phyloP scores from a whole-genome alignment of 1,140 invertebrate species.

The Zaprionus lachaisei region DNA sequence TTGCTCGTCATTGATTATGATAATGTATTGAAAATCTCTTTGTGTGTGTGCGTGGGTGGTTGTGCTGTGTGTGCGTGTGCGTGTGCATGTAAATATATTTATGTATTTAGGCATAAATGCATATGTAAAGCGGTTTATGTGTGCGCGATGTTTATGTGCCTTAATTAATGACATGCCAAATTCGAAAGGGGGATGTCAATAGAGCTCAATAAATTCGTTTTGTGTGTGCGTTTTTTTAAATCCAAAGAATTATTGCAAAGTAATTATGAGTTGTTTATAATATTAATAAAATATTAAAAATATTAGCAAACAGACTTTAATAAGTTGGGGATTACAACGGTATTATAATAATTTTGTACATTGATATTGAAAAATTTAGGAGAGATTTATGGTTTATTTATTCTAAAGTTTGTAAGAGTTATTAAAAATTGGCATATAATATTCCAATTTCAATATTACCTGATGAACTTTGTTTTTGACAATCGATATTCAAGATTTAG shows the following conservation, averaged over 20 bases:
- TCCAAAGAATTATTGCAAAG: neutral
- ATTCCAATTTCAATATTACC: neutral
- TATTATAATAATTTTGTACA: no score
- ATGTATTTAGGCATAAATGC: constrained; percentile 13
- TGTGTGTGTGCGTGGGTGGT: neutral
- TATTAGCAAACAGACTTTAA: no score
- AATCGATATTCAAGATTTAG: neutral
- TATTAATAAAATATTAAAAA: neutral
- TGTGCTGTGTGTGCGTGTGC: neutral
- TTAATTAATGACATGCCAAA: constrained; percentile 5
- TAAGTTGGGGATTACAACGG: no score
- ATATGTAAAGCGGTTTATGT: constrained; percentile 7
- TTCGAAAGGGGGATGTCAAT: neutral
- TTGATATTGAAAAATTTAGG: no score
- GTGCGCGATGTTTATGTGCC: constrained; percentile 1
- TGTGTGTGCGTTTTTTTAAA: neutral
- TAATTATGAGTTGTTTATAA: neutral
- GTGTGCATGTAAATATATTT: neutral
- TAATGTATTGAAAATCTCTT: constrained; percentile 20
- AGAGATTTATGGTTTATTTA: no score
- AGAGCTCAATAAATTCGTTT: constrained; percentile 2
- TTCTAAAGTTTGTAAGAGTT: no score
- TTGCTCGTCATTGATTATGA: constrained; percentile 50
- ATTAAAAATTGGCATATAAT: no score
- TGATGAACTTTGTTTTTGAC: neutral